These are phyloP conservation scores for Noctua pronuba DNA, from an alignment of 2,888 invertebrate species.

Conservation along the genomic window DNA sequence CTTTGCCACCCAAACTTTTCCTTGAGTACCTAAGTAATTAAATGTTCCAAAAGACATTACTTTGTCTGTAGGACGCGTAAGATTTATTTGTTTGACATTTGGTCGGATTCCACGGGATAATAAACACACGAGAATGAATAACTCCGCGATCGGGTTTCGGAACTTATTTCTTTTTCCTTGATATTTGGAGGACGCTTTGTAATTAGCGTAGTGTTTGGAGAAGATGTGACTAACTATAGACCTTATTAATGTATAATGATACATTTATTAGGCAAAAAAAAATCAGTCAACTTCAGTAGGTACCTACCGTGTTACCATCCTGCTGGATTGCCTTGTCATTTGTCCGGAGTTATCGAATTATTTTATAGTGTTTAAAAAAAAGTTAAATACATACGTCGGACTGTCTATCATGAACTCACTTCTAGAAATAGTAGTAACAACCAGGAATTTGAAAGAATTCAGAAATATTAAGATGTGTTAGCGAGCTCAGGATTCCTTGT, in stretches of 20 bases:
- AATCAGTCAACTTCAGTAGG: not conserved
- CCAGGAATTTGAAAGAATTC: too few relatives aligned
- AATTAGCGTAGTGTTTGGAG: slow-evolving; percentile 33
- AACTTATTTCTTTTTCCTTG: slow-evolving; percentile 40
- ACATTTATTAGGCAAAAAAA: not conserved
- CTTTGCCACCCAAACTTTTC: slow-evolving; percentile 64
- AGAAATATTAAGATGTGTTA: too few relatives aligned
- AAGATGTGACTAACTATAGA: not conserved
- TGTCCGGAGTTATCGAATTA: not conserved
- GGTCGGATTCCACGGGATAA: slow-evolving; percentile 79
- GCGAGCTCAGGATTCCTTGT: too few relatives aligned
- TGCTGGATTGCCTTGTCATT: not conserved
- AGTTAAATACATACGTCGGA: not conserved
- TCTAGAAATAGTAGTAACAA: not conserved
- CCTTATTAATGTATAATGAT: not conserved
- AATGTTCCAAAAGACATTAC: slow-evolving; percentile 73
- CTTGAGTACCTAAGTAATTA: slow-evolving; percentile 72
- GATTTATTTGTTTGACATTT: slow-evolving; percentile 84
- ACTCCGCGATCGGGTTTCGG: slow-evolving; percentile 69
- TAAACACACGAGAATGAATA: slow-evolving; percentile 70
- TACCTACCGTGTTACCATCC: not conserved
- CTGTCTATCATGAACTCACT: not conserved
- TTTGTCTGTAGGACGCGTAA: slow-evolving; percentile 72
- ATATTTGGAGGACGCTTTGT: slow-evolving; percentile 44
- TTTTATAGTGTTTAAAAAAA: not conserved